Conservation (phyloP, 1,140 invertebrate species). For the Chymomyza costata region DNA sequence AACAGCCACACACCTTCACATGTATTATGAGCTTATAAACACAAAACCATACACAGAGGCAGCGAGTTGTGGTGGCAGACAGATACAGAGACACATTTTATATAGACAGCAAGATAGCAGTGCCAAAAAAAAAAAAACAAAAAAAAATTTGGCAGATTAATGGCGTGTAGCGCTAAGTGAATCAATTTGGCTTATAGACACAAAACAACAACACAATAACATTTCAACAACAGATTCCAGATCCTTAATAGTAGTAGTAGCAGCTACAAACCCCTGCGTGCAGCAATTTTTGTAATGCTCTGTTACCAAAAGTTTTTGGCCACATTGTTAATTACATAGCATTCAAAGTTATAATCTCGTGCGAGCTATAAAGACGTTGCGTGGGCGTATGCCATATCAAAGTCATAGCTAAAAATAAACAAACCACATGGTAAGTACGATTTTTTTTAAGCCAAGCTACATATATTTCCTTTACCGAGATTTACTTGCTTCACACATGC, state of each 20-base stretch:
- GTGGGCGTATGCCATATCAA: too few relatives aligned
- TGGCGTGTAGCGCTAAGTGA: conserved; percentile 53
- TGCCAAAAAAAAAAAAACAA: conserved; percentile 9
- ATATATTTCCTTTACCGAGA: conserved; percentile 18
- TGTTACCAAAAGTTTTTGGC: conserved; percentile 14
- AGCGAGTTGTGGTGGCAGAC: too few relatives aligned
- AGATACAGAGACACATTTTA: too few relatives aligned
- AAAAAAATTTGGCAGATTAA: conserved; percentile 44
- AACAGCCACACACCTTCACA: neutral
- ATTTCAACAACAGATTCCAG: too few relatives aligned
- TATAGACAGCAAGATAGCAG: too few relatives aligned
- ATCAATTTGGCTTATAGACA: conserved; percentile 42
- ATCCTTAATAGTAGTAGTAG: too few relatives aligned
- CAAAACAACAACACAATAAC: conserved; percentile 27
- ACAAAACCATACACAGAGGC: too few relatives aligned
- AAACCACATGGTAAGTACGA: conserved; percentile 35
- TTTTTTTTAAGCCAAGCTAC: conserved; percentile 33
- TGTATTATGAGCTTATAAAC: too few relatives aligned
- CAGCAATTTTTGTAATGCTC: conserved; percentile 6
- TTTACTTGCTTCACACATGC: conserved; percentile 18
- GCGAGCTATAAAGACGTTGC: too few relatives aligned
- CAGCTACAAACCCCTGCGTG: too few relatives aligned
- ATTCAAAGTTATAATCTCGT: conserved; percentile 57
- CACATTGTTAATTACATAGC: conserved; percentile 52
- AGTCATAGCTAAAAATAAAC: conserved; percentile 39